Conservation (phyloP, 2,113 vertebrate genomes). For the Antigone vipio region DNA sequence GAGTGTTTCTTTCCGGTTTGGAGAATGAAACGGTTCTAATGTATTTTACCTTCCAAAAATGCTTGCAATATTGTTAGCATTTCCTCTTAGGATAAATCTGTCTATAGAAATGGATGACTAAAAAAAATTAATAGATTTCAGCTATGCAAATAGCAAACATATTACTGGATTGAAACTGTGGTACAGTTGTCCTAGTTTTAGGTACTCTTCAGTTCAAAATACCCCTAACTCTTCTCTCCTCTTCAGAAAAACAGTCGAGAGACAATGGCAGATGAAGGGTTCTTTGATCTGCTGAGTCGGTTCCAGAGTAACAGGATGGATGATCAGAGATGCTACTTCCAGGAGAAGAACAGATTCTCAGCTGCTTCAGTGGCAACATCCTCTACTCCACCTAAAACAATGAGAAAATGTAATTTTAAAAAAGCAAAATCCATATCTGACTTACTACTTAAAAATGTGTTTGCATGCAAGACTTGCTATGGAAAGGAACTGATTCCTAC, state of each 20-base stretch:
- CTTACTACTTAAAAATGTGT: not conserved
- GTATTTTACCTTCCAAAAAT: not conserved
- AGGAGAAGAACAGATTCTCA: constrained; percentile 71
- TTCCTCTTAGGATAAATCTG: not conserved
- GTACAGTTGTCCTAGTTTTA: not conserved
- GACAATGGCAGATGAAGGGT: constrained; percentile 87
- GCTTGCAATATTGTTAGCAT: not conserved
- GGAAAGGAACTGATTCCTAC: not conserved
- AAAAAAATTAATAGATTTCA: not conserved
- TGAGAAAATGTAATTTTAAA: constrained; percentile 80
- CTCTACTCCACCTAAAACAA: constrained; percentile 73
- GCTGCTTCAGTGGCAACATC: constrained; percentile 49
- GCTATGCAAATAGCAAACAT: not conserved
- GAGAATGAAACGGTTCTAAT: not conserved
- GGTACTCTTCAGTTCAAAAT: not conserved
- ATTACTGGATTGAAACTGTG: not conserved
- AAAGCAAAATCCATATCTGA: not conserved
- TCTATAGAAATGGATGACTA: not conserved
- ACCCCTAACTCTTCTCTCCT: not conserved
- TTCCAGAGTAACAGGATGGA: constrained; percentile 99
- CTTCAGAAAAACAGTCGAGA: constrained; percentile 82
- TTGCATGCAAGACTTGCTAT: accelerated
- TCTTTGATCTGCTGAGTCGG: constrained; percentile 93
- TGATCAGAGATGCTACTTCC: constrained; percentile 89
- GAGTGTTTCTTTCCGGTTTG: not conserved